Conservation (phyloP, 2,797 vertebrate species). For the Hippoglossus hippoglossus region DNA sequence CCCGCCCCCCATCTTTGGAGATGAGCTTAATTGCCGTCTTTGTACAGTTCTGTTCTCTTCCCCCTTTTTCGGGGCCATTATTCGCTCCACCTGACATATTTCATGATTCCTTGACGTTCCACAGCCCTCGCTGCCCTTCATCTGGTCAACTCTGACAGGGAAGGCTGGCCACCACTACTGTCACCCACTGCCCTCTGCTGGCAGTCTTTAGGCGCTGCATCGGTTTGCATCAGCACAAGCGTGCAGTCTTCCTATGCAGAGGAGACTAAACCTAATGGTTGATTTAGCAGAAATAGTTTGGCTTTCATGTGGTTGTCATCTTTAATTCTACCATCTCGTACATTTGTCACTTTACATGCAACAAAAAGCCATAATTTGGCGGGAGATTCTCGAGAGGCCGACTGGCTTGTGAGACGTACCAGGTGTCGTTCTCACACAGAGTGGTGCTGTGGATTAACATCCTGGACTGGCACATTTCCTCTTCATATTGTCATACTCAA, state of each 20-base stretch:
- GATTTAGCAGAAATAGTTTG: conserved; percentile 55
- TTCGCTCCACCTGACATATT: conserved; percentile 65
- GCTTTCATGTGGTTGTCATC: conserved; percentile 49
- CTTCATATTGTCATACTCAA: conserved; percentile 22
- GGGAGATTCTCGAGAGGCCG: conserved; percentile 33
- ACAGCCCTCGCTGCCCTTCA: conserved; percentile 37
- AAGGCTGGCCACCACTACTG: conserved; percentile 40
- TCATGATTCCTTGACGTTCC: conserved; percentile 50
- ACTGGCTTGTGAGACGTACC: conserved; percentile 10
- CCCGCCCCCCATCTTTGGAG: conserved; percentile 67
- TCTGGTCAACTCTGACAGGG: conserved; percentile 30
- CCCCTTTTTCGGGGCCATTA: conserved; percentile 56
- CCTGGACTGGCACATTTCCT: conserved; percentile 8
- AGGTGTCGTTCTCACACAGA: conserved; percentile 32
- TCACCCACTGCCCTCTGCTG: conserved; percentile 75
- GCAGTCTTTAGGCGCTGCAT: not conserved
- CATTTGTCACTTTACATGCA: conserved; percentile 5
- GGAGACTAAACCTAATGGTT: conserved; percentile 55
- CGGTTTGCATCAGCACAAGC: not conserved
- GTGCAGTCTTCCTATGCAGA: conserved; percentile 13
- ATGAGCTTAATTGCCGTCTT: conserved; percentile 71
- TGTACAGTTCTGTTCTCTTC: conserved; percentile 68
- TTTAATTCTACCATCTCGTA: conserved; percentile 32
- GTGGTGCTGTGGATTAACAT: conserved; percentile 8
- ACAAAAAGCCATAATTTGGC: conserved; percentile 29